These are phyloP conservation scores for Himalopsyche tibetana DNA, from an alignment of 2,888 invertebrate species.

Conservation along the genomic window DNA sequence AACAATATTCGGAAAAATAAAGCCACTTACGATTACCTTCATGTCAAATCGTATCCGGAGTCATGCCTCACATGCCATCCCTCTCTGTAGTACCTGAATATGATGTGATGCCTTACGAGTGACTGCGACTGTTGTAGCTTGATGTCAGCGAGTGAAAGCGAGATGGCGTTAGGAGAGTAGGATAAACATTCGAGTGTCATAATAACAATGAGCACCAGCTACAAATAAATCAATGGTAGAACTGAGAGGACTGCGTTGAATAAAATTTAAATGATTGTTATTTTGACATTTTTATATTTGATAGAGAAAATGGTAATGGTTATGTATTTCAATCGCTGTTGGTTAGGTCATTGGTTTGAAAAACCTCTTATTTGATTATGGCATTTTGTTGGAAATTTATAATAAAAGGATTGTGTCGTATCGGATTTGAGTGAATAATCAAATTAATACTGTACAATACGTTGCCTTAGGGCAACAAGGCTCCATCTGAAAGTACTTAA, in stretches of 20 bases:
- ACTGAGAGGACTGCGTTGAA: slow-evolving; percentile 60
- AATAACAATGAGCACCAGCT: slow-evolving; percentile 60
- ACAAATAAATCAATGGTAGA: slow-evolving; percentile 64
- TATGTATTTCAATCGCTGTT: no score
- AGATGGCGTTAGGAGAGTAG: slow-evolving; percentile 50
- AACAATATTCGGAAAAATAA: slow-evolving; percentile 39
- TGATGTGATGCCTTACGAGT: background rate
- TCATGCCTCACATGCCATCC: slow-evolving; percentile 19
- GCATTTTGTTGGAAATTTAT: no score
- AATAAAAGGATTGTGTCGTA: no score
- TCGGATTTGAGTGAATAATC: no score
- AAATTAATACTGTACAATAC: no score
- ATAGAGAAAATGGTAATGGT: background rate
- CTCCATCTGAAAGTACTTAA: no score
- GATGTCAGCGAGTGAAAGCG: slow-evolving; percentile 46
- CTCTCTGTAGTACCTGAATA: slow-evolving; percentile 19
- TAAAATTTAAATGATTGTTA: slow-evolving; percentile 45
- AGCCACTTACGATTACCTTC: slow-evolving; percentile 9
- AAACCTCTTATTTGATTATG: no score
- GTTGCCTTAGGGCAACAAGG: no score
- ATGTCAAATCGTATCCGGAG: slow-evolving; percentile 19
- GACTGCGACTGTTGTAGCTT: slow-evolving; percentile 41
- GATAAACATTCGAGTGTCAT: slow-evolving; percentile 63
- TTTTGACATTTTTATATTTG: slow-evolving; percentile 44
- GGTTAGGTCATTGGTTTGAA: no score